Evolutionary conservation across 2,888 invertebrate genomes (phyloP), one percentile per base, ranked within the genome.

Genomic region (Dichetophora obliterata): DNA sequence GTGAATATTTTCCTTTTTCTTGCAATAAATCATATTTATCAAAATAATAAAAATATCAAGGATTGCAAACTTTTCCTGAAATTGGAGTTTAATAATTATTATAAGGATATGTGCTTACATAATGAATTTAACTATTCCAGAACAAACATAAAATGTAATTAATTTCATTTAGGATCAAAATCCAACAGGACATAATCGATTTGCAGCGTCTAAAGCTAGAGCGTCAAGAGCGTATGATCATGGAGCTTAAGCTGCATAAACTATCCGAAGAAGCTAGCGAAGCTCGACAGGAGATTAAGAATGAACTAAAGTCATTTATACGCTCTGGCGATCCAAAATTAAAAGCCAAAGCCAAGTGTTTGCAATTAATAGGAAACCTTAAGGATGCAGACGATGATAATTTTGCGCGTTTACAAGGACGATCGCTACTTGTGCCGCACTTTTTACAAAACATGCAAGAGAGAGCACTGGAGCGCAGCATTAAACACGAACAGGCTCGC

Each of bases 391-490:
- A 88, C 48, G 84, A 86, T 16, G 54, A 68, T 24, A 86, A 87
- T 63, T 80, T 85, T 31, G 82, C 84, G 6, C 81, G 84, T 2
- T 78, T 89, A 0, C 87, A 87, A 75, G 89, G 89, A 14, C 87
- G 82, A 76, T 86, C 89, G 0, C 71, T 89, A 76, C 76, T 87
- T 9, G 92, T 92, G 52, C 94, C 95, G 3, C 92, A 92, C 85
- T 93, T 95, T 85, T 85, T 95, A 63, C 91, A 92, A 85, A 91
- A 93, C 85, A 94, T 95, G 94, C 93, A 95, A 83, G 92, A 93
- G 76, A 91, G 94, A 78, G 94, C 94, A 0, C 87, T 92, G 57
- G 93, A 93, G 81, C 90, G 95, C 54, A 92, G 89, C 74, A 81
- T 88, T 16, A 84, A 84, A 1, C 90, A 90, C 77, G 88, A 89